Evolutionary conservation across 1,140 invertebrate genomes (phyloP).

Genomic region (Eupristina koningsbergeri): DNA sequence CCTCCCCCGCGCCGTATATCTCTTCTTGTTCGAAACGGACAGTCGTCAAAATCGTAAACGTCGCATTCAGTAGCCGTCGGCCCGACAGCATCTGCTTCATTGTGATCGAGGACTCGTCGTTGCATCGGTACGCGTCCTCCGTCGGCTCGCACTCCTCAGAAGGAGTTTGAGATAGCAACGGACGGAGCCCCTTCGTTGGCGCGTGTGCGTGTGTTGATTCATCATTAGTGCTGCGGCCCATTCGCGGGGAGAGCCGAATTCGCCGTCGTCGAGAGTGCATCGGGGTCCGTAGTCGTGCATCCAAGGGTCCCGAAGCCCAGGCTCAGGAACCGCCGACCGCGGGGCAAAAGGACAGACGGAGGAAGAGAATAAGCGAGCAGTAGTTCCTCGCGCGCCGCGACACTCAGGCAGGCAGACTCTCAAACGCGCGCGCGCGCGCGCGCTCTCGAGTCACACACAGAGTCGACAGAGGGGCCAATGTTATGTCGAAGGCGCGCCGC

Average conservation of each 20-base stretch:
- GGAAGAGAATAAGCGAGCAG: not conserved
- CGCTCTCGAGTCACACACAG: too few relatives aligned
- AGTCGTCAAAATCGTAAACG: not conserved
- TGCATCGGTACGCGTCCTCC: not conserved
- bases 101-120: not conserved
- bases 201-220: slow-evolving; percentile 61
- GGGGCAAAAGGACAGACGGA: not conserved
- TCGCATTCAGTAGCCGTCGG: not conserved
- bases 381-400: not conserved
- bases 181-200: slow-evolving; percentile 39
- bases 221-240: slow-evolving; percentile 60
- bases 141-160: not conserved
- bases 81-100: not conserved
- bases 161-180: not conserved
- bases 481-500: slow-evolving; percentile 47
- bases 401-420: not conserved
- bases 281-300: not conserved
- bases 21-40: slow-evolving; percentile 12
- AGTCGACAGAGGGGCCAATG: too few relatives aligned
- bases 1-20: slow-evolving; percentile 37
- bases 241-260: not conserved
- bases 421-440: not conserved
- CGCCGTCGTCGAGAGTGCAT: not conserved
- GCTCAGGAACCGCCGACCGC: too few relatives aligned
- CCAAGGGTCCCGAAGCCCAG: too few relatives aligned